Evolutionary conservation across 2,113 vertebrate genomes (phyloP).

Genomic region (Alligator sinensis): DNA sequence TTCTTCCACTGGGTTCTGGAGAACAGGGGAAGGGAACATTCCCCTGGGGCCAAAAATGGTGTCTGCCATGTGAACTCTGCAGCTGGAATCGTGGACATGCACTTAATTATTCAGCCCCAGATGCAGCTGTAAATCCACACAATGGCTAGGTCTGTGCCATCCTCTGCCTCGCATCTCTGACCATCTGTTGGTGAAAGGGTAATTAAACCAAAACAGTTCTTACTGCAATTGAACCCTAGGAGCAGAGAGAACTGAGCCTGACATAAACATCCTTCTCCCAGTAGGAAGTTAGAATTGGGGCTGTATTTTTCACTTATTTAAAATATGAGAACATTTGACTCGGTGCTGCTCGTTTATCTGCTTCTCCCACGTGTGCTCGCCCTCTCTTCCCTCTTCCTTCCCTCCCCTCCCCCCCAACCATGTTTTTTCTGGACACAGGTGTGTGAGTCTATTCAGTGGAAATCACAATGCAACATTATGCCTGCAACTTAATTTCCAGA

Average conservation of each 20-base stretch:
- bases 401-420: background rate
- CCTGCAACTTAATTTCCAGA: background rate
- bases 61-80: background rate
- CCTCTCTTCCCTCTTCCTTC: background rate
- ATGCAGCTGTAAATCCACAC: conserved; percentile 62
- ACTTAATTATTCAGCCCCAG: conserved; percentile 46
- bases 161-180: conserved; percentile 67
- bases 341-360: conserved; percentile 44
- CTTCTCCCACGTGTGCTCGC: background rate
- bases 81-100: conserved; percentile 46
- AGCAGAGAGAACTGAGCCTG: conserved; percentile 47
- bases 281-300: conserved; percentile 3
- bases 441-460: background rate
- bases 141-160: conserved; percentile 63
- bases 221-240: conserved; percentile 52
- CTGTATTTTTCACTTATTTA: conserved; percentile 32
- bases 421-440: background rate
- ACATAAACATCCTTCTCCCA: conserved; percentile 46
- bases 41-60: background rate
- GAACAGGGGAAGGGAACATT: conserved; percentile 17
- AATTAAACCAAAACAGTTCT: conserved; percentile 38
- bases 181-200: conserved; percentile 64
- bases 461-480: background rate
- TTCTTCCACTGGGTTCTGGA: background rate
- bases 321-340: conserved; percentile 16